Base-by-base conservation (phyloP, 2,113 vertebrate species). In the Smithornis capensis region DNA sequence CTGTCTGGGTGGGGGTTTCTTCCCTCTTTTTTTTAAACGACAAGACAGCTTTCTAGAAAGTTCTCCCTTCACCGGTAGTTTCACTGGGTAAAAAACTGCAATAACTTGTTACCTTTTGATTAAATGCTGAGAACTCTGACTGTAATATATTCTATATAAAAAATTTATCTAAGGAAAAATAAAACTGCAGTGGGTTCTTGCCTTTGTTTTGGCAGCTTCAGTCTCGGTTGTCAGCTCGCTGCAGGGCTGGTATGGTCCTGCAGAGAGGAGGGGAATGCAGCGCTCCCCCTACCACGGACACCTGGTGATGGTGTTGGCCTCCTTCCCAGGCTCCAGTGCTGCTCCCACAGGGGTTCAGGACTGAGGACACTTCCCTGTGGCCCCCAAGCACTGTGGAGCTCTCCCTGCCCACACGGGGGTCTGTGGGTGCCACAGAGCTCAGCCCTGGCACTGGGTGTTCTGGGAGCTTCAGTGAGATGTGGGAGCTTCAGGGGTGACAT, bases 91-190 rank as follows among this genome's bases (percentile, higher is more conserved):
- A 94, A 96, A 92, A 95, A 92, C 59, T 95, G 98, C 98, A 98
- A 96, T 98, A 98, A 98, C 92, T 96, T 97, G 97, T 96, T 95
- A 96, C 55, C 88, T 98, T 97, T 96, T 90, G 96, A 97, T 95
- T 97, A 97, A 97, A 96, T 98, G 95, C 95, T 86, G 95, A 96
- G 91, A 95, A 97, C 82, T 96, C 96, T 95, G 85, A 97, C 95
- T 97, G 91, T 94, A 97, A 95, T 85, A 95, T 96, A 96, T 96
- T 97, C 97, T 97, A 94, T 97, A 96, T 93, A 94, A 97, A 97
- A 96, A 94, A 94, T 74, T 95, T 94, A 96, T 96, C 95, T 92
- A 97, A 97, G 78, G 96, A 97, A 96, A 97, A 98, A 98, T 98
- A 98, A 98, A 98, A 84, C 63, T 74, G 91, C 89, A 86, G 90